These are phyloP conservation scores for Heterotis niloticus DNA, from an alignment of 2,113 vertebrate species.

Conservation along the genomic window DNA sequence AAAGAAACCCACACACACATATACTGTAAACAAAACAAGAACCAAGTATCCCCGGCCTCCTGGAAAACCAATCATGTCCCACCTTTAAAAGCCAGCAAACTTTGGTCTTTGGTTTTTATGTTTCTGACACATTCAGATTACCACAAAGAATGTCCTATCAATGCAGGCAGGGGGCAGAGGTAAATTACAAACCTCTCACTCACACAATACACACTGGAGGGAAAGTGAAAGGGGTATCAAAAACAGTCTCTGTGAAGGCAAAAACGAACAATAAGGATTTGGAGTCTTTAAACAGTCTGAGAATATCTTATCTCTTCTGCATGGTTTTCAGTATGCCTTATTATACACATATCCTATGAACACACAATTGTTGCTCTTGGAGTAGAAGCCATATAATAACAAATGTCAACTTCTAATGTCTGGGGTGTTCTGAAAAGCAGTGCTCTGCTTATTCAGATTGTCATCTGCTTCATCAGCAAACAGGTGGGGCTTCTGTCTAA, in stretches of 20 bases:
- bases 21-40: too few species aligned
- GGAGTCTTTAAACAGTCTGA: background rate
- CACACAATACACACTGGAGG: background rate
- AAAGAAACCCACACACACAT: too few species aligned
- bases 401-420: constrained; percentile 18
- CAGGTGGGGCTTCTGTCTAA: background rate
- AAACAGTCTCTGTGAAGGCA: background rate
- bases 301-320: background rate
- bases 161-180: background rate
- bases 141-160: background rate
- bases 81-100: background rate
- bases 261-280: background rate
- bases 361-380: constrained; percentile 20
- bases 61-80: background rate
- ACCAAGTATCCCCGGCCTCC: constrained; percentile 13
- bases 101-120: too few species aligned
- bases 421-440: background rate
- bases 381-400: constrained; percentile 7
- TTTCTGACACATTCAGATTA: background rate
- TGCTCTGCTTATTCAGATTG: constrained; percentile 20
- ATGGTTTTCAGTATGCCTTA: background rate
- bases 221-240: background rate
- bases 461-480: constrained; percentile 21
- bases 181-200: background rate
- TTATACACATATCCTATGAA: background rate